Evolutionary conservation across 2,888 invertebrate genomes (phyloP), one percentile per base, ranked within the genome.

Genomic region (Lasioglossum malachurum): DNA sequence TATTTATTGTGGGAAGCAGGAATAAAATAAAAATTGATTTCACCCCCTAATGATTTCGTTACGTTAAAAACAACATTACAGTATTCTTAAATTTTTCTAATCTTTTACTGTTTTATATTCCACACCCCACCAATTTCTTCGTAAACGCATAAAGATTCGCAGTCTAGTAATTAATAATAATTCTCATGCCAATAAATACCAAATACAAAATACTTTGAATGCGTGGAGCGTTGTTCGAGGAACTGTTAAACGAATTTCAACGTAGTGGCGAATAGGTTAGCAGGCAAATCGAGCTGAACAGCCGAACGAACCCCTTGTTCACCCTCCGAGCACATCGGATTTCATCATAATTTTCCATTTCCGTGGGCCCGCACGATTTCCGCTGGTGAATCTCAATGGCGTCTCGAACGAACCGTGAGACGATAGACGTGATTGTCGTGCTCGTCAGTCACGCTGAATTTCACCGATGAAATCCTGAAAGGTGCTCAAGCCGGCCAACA

Each of bases 381-480:
- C n/a, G 31, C 23, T 49, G 16, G 23, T 41, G 74, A 72, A 64
- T 84, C 49, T 49, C 19, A 82, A 69, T 23, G n/a, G 53, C 41
- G 38, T 14, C 31, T 31, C 53, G 76, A 49, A 38, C 38, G 27
- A 38, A 76, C 67, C 75, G 78, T 79, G 78, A 73, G 83, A 67
- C 78, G 83, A 78, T 49, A 46, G 78, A 35, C 60, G 41, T 57
- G 67, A 79, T 82, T 75, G 87, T 82, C 71, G 69, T 46, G 67
- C 74, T 64, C 46, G 64, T 83, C 86, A 35, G 72, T 78, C 80
- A 78, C 83, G 78, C 46, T 78, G 83, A 76, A 83, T 83, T 73
- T 60, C 67, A 44, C 69, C 75, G 46, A 77, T 78, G 75, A 80
- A 80, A 82, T 72, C 46, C 19, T 60, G 75, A 86, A 83, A 75